Percentiles rank a stretch among this genome's conserved stretches.
phyloP scores from a whole-genome alignment of 2,113 vertebrate species.

The Coregonus clupeaformis region DNA sequence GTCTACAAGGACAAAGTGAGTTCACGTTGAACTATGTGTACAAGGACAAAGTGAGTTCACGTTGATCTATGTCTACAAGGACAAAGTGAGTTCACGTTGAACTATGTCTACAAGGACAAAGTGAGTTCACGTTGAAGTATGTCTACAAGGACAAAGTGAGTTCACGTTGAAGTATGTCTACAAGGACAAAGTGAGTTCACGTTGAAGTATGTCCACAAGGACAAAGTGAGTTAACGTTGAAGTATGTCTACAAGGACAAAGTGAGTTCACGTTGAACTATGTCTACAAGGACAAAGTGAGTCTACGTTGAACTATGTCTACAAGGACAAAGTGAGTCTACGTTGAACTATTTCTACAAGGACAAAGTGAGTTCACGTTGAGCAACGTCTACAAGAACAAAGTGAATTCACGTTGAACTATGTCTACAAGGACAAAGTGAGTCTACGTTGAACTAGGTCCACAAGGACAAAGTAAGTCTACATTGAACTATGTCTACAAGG shows the following conservation, averaged over 20 bases:
- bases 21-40: slow-evolving; percentile 52
- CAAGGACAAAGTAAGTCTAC: slow-evolving; percentile 70
- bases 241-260: slow-evolving; percentile 68
- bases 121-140: slow-evolving; percentile 56
- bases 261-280: slow-evolving; percentile 56
- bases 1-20: slow-evolving; percentile 71
- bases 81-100: slow-evolving; percentile 66
- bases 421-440: slow-evolving; percentile 71
- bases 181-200: slow-evolving; percentile 73
- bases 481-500: slow-evolving; percentile 60
- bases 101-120: slow-evolving; percentile 68
- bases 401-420: slow-evolving; percentile 56
- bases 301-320: slow-evolving; percentile 52
- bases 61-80: slow-evolving; percentile 60
- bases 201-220: slow-evolving; percentile 60
- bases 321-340: slow-evolving; percentile 72
- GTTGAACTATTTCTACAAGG: slow-evolving; percentile 60
- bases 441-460: slow-evolving; percentile 52
- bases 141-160: slow-evolving; percentile 71
- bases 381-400: slow-evolving; percentile 68
- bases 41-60: slow-evolving; percentile 73
- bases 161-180: slow-evolving; percentile 52
- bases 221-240: slow-evolving; percentile 66
- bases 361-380: slow-evolving; percentile 66
- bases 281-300: slow-evolving; percentile 71